Evolutionary conservation across 2,797 vertebrate species (phyloP).

Genomic region (Brachyalestes nurse): DNA sequence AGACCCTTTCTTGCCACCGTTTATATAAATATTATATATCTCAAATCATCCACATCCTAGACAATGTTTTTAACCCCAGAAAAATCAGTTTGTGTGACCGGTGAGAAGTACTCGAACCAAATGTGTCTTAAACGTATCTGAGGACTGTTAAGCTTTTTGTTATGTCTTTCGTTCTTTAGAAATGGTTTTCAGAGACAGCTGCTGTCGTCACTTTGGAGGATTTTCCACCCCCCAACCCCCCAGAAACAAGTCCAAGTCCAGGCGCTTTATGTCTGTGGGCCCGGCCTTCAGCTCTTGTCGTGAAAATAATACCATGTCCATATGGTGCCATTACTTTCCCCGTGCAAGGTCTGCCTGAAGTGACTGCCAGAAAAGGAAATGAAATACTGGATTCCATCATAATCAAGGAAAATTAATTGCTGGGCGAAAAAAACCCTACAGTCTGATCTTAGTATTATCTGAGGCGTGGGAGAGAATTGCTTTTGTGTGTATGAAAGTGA

Average conservation of each 20-base stretch:
- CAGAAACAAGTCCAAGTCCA: neutral
- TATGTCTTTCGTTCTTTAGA: neutral
- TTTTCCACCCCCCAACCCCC: neutral
- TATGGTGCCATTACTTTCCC: constrained; percentile 7
- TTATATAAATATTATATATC: no score
- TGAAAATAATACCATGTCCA: neutral
- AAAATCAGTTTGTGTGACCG: neutral
- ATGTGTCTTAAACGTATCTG: constrained; percentile 16
- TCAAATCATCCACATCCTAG: neutral
- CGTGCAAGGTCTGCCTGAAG: constrained; percentile 1
- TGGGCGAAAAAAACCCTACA: neutral
- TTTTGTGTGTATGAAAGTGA: neutral
- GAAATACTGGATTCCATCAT: neutral
- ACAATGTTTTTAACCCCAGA: neutral
- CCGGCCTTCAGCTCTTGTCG: neutral
- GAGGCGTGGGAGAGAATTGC: constrained; percentile 39
- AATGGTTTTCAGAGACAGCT: neutral
- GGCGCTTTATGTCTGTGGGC: no score
- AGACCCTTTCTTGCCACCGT: neutral
- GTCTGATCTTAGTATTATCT: constrained; percentile 54
- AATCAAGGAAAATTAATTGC: constrained; percentile 6
- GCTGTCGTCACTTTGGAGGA: neutral
- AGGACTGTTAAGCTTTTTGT: neutral
- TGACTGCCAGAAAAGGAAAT: constrained; percentile 23
- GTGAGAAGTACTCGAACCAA: constrained; percentile 14